Evolutionary conservation across 1,140 invertebrate genomes (phyloP), one percentile per base, ranked within the genome.

Genomic region (Mizuhopecten yessoensis): DNA sequence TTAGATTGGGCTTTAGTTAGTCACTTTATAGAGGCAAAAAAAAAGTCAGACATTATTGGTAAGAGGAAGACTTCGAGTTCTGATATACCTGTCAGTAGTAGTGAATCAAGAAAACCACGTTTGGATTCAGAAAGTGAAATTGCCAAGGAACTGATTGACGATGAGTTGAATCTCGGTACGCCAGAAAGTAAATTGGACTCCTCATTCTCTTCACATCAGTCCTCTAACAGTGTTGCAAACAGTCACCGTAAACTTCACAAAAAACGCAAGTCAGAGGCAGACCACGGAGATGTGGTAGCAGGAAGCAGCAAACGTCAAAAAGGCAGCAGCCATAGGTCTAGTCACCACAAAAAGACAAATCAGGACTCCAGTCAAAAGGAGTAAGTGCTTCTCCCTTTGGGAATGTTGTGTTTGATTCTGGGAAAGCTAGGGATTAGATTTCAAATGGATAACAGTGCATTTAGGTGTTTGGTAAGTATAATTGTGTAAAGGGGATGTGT

Each of bases 161-260:
- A n/a, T 34, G 87, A 49, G 29, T 42, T 88, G 34, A 49, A 36
- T 29, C 11, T 86, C n/a, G 87, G 33, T 57, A 87, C 45, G 29
- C 90, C 34, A 15, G 86, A 90, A 29, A 57, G 29, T 33, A 29
- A 87, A 36, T 23, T 33, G 36, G 86, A 87, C 49, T 86, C 90
- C 86, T 75, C 57, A 34, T 90, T 87, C 33, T 87, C 87, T 45
- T 90, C 86, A n/a, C 87, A 90, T 90, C 49, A 87, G n/a, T 89
- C 88, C 34, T 86, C 88, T 89, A 75, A 75, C 57, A 75, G 57
- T 75, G 49, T 86, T 75, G 86, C 88, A 89, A 86, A 34, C 34
- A 89, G 86, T 89, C 49, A 86, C 86, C 49, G 86, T 86, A 89
- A 86, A 86, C 57, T 36, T 36, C 57, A 36, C 86, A 86, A 29